phyloP scores from a whole-genome alignment of 2,888 invertebrate genomes.

The Pterostichus niger region DNA sequence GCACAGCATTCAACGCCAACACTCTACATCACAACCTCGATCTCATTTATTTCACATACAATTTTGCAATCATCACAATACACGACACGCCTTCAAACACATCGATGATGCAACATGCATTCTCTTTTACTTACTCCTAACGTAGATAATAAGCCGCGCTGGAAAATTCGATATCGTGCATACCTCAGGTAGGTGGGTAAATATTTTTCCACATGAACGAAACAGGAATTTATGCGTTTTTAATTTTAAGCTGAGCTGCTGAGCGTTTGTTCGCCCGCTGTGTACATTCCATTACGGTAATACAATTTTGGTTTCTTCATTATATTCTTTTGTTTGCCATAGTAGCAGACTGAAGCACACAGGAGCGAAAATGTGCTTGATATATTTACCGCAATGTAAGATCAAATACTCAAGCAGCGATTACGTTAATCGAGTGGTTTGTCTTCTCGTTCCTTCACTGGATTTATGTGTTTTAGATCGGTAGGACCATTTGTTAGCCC shows the following conservation, averaged over 20 bases:
- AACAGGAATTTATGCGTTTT: conserved; percentile 54
- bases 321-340: conserved; percentile 58
- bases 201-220: conserved; percentile 47
- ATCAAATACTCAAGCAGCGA: conserved; percentile 65
- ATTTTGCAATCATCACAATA: conserved; percentile 37
- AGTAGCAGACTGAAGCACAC: not conserved
- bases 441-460: conserved; percentile 61
- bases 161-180: conserved; percentile 6
- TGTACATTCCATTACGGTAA: conserved; percentile 64
- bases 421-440: conserved; percentile 67
- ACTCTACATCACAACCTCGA: not conserved
- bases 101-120: not conserved
- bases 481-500: conserved; percentile 61
- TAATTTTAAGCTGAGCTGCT: conserved; percentile 29
- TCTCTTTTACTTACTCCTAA: no score
- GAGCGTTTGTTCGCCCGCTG: not conserved
- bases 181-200: conserved; percentile 39
- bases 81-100: conserved; percentile 20
- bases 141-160: no score
- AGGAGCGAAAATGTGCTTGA: conserved; percentile 50
- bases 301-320: conserved; percentile 52
- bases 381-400: conserved; percentile 66
- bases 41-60: conserved; percentile 34
- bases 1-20: not conserved
- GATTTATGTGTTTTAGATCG: conserved; percentile 67